These are phyloP conservation scores for Percopsis omiscomaycus DNA, from an alignment of 2,797 vertebrate genomes.

Conservation along the genomic window DNA sequence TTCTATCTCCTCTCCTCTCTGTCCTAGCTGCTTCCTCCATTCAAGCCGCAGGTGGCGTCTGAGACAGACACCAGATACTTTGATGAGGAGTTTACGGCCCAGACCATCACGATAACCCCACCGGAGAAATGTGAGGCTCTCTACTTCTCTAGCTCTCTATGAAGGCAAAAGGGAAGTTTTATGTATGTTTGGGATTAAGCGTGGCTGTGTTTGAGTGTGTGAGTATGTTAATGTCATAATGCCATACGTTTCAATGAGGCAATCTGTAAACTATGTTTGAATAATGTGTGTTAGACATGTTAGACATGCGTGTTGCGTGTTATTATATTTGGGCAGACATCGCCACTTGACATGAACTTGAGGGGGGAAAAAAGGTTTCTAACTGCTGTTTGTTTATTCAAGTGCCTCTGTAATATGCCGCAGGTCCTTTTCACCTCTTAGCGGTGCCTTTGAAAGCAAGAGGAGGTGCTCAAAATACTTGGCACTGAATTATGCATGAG, in stretches of 20 bases:
- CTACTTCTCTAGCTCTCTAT: background rate
- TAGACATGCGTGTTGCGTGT: background rate
- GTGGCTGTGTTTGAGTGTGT: too few species aligned
- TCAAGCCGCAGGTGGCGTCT: slow-evolving; percentile 98
- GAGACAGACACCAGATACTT: slow-evolving; percentile 99
- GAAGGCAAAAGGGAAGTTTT: background rate
- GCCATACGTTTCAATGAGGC: background rate
- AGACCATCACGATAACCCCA: slow-evolving; percentile 98
- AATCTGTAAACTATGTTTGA: background rate
- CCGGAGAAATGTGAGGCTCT: slow-evolving; percentile 95
- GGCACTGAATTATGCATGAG: slow-evolving; percentile 62
- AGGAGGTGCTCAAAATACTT: slow-evolving; percentile 42
- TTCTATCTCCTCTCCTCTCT: slow-evolving; percentile 6
- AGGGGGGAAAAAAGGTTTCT: slow-evolving; percentile 17
- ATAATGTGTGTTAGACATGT: background rate
- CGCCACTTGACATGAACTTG: slow-evolving; percentile 19
- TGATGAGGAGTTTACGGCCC: slow-evolving; percentile 98
- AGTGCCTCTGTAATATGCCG: slow-evolving; percentile 41
- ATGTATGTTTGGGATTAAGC: background rate
- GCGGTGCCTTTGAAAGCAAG: slow-evolving; percentile 43
- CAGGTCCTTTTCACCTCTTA: slow-evolving; percentile 46
- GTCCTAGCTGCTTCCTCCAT: slow-evolving; percentile 89
- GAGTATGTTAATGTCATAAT: background rate
- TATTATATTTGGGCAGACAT: slow-evolving; percentile 17
- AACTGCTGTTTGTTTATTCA: slow-evolving; percentile 43